Base-by-base conservation (phyloP, 1,140 invertebrate species). In the Drosophila navojoa region DNA sequence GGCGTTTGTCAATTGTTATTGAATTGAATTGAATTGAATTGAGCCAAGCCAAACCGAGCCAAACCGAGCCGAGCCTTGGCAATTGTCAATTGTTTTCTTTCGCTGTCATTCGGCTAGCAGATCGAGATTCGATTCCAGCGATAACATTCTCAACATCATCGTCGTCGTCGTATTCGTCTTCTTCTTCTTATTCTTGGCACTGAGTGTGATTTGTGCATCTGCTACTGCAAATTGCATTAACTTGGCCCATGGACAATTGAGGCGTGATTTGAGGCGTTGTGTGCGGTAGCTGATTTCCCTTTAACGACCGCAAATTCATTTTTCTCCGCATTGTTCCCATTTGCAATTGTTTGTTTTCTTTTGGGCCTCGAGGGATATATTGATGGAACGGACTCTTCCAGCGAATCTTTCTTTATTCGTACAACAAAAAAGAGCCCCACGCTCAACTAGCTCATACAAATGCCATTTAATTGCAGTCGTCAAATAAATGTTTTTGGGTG, bases 201-300 rank as follows among this genome's bases (percentile, higher is more conserved):
- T 1, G 40, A 15, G 40, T 44, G 42, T 44, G 11, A 44, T 55
- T 40, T 72, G 32, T 53, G 72, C 81, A 84, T 76, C 72, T 57
- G 62, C 77, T 44, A 69, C 50, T 66, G 62, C 81, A 85, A 85
- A 85, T 85, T 70, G 77, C 67, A 73, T 80, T 79, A 77, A 32
- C 76, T 67, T 71, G 55, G 71, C 59, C 61, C 60, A 45, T n/a
- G 22, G 66, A 87, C 76, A 87, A 86, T 86, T 76, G 79, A 87
- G 84, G 84, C 82, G 84, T 87, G 82, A 87, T 87, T 87, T 40
- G 61, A 63, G 44, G 35, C 73, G 64, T 71, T 76, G 80, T 82
- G 81, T 84, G 80, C 64, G 76, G 81, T 79, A 76, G 62, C 38
- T 53, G 59, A 69, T 76, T 73, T 70, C 50, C 38, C 54, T 61